Percentiles rank a stretch among this genome's conserved stretches.
These are phyloP conservation scores for Heliothis subflexa DNA, from an alignment of 1,140 invertebrate genomes.

Conservation along the genomic window DNA sequence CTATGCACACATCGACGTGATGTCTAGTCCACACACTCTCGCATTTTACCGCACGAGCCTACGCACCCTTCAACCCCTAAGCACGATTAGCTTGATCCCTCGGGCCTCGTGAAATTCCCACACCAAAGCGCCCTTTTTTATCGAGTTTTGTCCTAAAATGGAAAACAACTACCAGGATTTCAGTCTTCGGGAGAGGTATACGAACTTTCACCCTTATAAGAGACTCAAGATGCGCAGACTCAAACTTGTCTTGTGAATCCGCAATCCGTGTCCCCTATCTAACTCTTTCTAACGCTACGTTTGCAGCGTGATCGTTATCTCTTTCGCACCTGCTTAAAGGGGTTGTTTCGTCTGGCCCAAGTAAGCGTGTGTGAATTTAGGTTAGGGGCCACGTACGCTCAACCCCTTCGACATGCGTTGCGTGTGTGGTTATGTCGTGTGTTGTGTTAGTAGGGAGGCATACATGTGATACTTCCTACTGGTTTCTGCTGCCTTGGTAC, in stretches of 20 bases:
- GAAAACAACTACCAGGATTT: conserved; percentile 82
- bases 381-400: conserved; percentile 68
- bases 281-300: conserved; percentile 74
- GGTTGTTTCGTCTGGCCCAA: conserved; percentile 54
- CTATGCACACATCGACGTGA: conserved; percentile 43
- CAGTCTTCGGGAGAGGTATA: conserved; percentile 68
- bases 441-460: conserved; percentile 74
- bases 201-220: conserved; percentile 74
- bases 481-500: conserved; percentile 74
- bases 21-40: conserved; percentile 18
- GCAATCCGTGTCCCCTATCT: conserved; percentile 66
- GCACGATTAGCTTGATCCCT: conserved; percentile 56
- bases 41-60: conserved; percentile 31
- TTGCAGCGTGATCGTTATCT: conserved; percentile 54
- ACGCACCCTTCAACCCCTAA: conserved; percentile 67
- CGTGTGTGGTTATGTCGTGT: conserved; percentile 75
- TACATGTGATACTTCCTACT: conserved; percentile 74
- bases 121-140: conserved; percentile 79
- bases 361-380: conserved; percentile 68
- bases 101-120: conserved; percentile 46
- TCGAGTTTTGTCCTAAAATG: conserved; percentile 86
- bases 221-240: conserved; percentile 81
- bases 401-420: conserved; percentile 77
- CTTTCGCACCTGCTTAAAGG: conserved; percentile 74
- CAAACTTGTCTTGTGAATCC: conserved; percentile 71